These are phyloP conservation scores for Apaloderma vittatum DNA, from an alignment of 2,113 vertebrate genomes.

Conservation along the genomic window DNA sequence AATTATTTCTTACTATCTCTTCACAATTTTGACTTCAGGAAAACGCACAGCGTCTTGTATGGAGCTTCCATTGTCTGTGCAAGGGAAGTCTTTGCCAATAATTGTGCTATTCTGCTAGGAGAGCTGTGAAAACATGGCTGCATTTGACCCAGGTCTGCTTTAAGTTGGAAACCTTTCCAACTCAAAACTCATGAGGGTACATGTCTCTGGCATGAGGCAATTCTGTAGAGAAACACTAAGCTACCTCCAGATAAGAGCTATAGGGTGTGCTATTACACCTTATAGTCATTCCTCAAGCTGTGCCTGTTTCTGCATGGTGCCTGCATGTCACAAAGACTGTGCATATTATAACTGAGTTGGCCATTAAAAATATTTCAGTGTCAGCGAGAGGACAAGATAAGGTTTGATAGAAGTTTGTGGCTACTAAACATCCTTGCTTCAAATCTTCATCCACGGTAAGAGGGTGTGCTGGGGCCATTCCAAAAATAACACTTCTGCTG, in stretches of 20 bases:
- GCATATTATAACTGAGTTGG: neutral
- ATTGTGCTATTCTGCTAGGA: neutral
- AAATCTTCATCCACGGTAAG: neutral
- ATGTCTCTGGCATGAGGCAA: neutral
- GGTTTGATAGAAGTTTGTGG: neutral
- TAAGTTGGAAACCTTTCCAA: neutral
- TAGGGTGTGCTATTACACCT: neutral
- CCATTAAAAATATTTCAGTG: neutral
- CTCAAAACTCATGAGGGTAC: neutral
- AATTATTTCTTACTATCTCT: neutral
- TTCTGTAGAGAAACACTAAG: neutral
- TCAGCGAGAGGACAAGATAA: neutral
- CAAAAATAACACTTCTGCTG: neutral
- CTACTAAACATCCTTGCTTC: neutral
- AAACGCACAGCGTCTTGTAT: rapidly evolving
- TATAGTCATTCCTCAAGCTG: neutral
- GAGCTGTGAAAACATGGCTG: neutral
- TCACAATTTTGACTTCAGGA: neutral
- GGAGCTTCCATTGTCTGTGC: neutral
- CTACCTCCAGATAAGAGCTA: neutral
- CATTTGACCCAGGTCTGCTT: neutral
- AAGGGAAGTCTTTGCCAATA: neutral
- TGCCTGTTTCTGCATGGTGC: neutral
- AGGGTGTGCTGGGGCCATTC: neutral
- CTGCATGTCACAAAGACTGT: neutral